Percentiles rank a stretch among this genome's conserved stretches.
Evolutionary conservation across 2,113 vertebrate genomes (phyloP).

Genomic region (Glaucomys volans): DNA sequence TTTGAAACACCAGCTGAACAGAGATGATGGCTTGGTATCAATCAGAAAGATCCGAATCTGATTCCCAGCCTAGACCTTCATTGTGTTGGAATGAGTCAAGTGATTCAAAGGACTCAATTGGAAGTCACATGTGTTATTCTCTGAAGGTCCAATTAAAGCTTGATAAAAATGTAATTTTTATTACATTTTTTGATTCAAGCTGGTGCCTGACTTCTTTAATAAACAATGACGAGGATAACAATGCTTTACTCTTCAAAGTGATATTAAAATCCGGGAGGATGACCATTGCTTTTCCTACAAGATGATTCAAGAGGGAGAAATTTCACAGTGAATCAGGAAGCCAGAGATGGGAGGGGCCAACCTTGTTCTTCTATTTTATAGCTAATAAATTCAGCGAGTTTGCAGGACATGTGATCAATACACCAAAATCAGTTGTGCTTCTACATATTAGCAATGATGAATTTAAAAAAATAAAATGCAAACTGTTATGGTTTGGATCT

Average conservation of each 20-base stretch:
- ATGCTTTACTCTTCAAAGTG: constrained; percentile 5
- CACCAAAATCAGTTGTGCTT: not conserved
- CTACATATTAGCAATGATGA: not conserved
- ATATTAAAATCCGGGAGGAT: constrained; percentile 32
- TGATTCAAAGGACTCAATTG: constrained; percentile 1
- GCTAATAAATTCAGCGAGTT: not conserved
- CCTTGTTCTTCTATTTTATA: not conserved
- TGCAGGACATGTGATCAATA: not conserved
- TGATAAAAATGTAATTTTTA: constrained; percentile 19
- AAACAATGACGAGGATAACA: constrained; percentile 22
- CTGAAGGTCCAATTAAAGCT: constrained; percentile 47
- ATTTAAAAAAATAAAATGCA: not conserved
- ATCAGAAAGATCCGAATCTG: not conserved
- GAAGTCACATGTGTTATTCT: constrained; percentile 28
- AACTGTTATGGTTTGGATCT: not conserved
- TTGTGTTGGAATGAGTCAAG: not conserved
- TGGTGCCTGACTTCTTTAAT: not conserved
- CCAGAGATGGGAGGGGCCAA: no score
- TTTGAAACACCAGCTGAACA: constrained; percentile 10
- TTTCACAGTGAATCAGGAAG: no score
- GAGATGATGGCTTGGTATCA: not conserved
- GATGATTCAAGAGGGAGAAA: not conserved
- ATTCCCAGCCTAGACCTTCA: not conserved
- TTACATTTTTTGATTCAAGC: not conserved
- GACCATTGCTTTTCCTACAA: not conserved